A percentile compares a stretch with the other conserved stretches of the same genome.
Conservation (phyloP, 2,113 vertebrate species). For the Baryphthengus martii region DNA sequence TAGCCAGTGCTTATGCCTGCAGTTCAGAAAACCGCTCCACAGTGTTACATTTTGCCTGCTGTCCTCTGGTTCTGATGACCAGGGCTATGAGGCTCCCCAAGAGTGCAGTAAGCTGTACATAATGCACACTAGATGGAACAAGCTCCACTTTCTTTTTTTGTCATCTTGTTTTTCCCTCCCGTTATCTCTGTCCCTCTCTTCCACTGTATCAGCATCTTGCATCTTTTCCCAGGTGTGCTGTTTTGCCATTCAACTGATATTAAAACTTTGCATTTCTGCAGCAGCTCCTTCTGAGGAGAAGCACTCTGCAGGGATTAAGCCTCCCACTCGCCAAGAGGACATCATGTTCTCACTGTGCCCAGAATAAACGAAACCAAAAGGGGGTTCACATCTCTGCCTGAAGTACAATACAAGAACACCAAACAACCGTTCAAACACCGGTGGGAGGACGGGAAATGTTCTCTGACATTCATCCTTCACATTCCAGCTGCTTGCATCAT, state of each 20-base stretch:
- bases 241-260: not conserved
- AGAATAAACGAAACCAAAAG: not conserved
- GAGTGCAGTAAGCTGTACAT: not conserved
- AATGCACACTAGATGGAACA: not conserved
- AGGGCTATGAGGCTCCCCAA: not conserved
- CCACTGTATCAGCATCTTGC: not conserved
- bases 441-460: not conserved
- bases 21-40: not conserved
- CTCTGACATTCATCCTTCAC: not conserved
- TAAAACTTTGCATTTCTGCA: not conserved
- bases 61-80: not conserved
- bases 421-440: not conserved
- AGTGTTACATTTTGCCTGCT: not conserved
- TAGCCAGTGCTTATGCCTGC: not conserved
- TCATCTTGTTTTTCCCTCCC: not conserved
- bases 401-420: not conserved
- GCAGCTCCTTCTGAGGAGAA: not conserved
- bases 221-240: not conserved
- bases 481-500: not conserved
- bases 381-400: not conserved
- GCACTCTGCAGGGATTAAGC: conserved; percentile 7
- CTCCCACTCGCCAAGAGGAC: not conserved
- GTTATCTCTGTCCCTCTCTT: not conserved
- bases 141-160: not conserved
- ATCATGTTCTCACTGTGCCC: not conserved